phyloP scores from a whole-genome alignment of 2,113 vertebrate species.

The Oreochromis aureus region DNA sequence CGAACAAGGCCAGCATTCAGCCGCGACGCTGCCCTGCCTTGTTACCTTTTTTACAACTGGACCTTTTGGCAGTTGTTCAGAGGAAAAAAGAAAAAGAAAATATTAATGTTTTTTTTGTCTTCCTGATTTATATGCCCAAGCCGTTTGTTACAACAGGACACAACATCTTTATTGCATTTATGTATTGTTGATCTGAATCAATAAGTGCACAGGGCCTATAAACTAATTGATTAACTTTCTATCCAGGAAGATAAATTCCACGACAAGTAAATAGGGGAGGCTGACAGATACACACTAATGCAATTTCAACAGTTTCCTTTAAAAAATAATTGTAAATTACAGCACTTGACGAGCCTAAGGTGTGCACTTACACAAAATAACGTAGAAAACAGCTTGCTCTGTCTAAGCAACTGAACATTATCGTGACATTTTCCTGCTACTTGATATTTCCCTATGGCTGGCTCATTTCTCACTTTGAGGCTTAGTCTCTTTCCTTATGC shows the following conservation, averaged over 20 bases:
- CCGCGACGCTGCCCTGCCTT: slow-evolving; percentile 80
- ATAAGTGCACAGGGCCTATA: slow-evolving; percentile 16
- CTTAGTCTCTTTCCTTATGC: background rate
- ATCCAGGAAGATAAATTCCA: background rate
- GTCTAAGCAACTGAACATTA: background rate
- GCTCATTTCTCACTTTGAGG: background rate
- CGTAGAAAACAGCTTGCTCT: background rate
- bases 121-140: background rate
- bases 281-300: background rate
- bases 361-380: background rate
- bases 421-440: background rate
- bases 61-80: slow-evolving; percentile 47
- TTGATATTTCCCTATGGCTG: background rate
- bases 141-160: background rate
- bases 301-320: background rate
- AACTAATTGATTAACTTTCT: slow-evolving; percentile 51
- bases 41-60: slow-evolving; percentile 77
- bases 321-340: background rate
- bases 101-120: background rate
- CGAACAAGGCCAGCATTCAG: slow-evolving; percentile 89
- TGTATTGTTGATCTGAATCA: slow-evolving; percentile 25
- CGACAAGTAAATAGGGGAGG: background rate
- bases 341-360: background rate
- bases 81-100: background rate
- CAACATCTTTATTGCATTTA: slow-evolving; percentile 19